Base-by-base conservation (phyloP, 2,113 vertebrate species). In the Odobenus rosmarus region DNA sequence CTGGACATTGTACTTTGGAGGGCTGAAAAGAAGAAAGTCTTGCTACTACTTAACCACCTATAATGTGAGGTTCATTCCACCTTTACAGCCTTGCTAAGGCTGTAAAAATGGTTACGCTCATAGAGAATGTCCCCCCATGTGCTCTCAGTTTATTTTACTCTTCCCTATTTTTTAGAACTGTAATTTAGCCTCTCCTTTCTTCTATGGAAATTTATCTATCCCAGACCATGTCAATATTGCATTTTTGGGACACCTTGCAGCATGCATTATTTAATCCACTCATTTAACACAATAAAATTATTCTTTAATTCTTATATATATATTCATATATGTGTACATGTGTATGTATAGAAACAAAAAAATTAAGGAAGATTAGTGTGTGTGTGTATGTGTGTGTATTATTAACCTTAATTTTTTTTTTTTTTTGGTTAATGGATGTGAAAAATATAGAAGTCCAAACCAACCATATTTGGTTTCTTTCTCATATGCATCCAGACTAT, bases 401-500 rank as follows among this genome's bases (percentile, higher is more conserved):
- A n/a, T 28, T 46, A 76, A 79, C 6, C 16, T 71, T 80, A 39
- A 36, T 67, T 93, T 74, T 2, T 74, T 84, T 93, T 31, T 13
- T 61, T 61, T 39, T 76, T 85, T 93, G 36, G 67, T 61, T 93
- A 61, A 87, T 83, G 23, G 96, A 97, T 98, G 97, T 98, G 95
- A 97, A 98, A 98, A 98, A 98, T 93, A 93, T 97, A 97, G 98
- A 77, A 77, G 46, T 98, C 90, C 87, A 93, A 97, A 98, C 93
- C 93, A 97, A 97, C 62, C 72, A 93, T 97, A 97, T 98, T 97
- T 97, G 74, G 81, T 94, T 98, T 97, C 93, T 98, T 98, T 98
- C 96, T 97, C 97, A 95, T 84, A 57, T 28, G 16, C 13, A 61
- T 42, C 92, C 88, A 77, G 16, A 61, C 87, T 95, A 31, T 57